Evolutionary conservation across 92 coral and sea anemone species (phyloP), one percentile per base, ranked within the genome.

Genomic region (Phenganax marumi): DNA sequence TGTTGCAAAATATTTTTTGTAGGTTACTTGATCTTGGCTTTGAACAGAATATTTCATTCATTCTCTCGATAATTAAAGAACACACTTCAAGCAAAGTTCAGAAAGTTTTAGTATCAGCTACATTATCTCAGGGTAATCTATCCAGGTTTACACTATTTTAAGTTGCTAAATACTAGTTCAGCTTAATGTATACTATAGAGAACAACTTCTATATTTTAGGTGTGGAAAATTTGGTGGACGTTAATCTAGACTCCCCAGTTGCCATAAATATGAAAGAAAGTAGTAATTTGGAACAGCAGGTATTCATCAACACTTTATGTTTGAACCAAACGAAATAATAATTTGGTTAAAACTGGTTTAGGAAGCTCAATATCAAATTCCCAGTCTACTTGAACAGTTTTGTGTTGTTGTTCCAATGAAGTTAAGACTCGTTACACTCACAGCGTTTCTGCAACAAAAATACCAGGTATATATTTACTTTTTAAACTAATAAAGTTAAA

Each of bases 21-120:
- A 93, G 98, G 73, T 75, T 94, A 14, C 91, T 94, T 49, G 98
- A 94, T 58, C 83, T 94, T 82, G 98, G 98, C 10, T 94, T 94
- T 90, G 98, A 94, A 83, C 88, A 90, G 76, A 94, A 94, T 66
- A 89, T 94, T 4, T 89, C 95, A 8, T 84, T 91, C n/a, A 89
- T 94, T 23, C 81, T 94, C 6, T 85, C 88, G 39, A 88, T 90
- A 46, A 85, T 94, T 50, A 90, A 89, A 84, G 77, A 90, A n/a
- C 88, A 91, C 10, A 21, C 82, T 33, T 80, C 77, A n/a, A 73
- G 83, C 10, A 81, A 58, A 24, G 79, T 92, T 58, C 98, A 94
- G 82, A 92, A 93, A n/a, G 89, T 92, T 19, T 85, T 94, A 66
- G 83, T 94, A 71, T 92, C 98, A 13, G 98, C 98, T 25, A 94